Evolutionary conservation across 2,888 invertebrate species (phyloP), one percentile per base, ranked within the genome.

Genomic region (Boloria euphrosyne): DNA sequence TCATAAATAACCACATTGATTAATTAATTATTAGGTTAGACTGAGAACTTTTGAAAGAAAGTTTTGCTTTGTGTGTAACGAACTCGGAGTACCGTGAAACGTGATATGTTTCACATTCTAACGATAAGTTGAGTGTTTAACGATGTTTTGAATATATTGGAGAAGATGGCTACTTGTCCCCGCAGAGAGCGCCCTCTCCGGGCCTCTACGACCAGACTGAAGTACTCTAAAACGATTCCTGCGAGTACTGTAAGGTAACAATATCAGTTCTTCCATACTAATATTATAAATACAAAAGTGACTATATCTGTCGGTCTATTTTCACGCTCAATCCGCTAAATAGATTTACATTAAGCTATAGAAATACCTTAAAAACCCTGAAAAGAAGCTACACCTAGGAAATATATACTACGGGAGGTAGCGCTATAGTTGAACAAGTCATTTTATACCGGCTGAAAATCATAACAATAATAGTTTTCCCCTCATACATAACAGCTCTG

Each of bases 191-290:
- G 89, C 53, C 84, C 90, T 4, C 74, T 82, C 17, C 80, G 90
- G 66, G 86, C 89, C 1, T 80, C 85, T 44, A 87, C 89, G 0
- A 76, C 87, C 43, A 84, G 89, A 69, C 75, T 90, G 74, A 91
- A 90, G 68, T 91, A 91, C 73, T 91, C 90, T 22, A 90, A 90
- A 73, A 90, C 91, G 0, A 85, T 87, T 62, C 89, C 91, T 10
- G 86, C 89, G 5, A 86, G 87, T 76, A 81, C 85, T 38, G 83
- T 91, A 73, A 91, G 91, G 91, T 91, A 67, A n/a, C 65, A 81
- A 66, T 14, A 17, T 17, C n/a, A n/a, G 16, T 49, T 16, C 18
- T 4, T 52, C 2, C 16, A n/a, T 7, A 7, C n/a, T 6, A 49
- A n/a, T n/a, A 16, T 50, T 18, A 18, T 38, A 10, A 38, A 38